Conservation (phyloP, 1,140 invertebrate genomes). For the Eupeodes corollae region DNA sequence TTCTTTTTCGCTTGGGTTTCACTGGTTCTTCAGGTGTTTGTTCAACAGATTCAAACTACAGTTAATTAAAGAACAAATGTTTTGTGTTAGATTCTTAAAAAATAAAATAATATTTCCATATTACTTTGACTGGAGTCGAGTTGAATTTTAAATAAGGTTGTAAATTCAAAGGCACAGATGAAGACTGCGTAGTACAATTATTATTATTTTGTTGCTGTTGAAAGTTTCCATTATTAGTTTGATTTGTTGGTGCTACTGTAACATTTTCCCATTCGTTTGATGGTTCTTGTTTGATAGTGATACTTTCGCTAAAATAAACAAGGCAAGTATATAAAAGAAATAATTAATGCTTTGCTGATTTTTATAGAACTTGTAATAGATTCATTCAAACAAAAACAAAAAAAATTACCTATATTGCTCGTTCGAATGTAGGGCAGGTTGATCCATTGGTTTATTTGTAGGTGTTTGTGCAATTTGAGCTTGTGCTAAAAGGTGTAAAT, state of each 20-base stretch:
- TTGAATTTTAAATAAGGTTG: conserved; percentile 50
- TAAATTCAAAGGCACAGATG: conserved; percentile 36
- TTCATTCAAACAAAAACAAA: not conserved
- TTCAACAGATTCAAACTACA: not conserved
- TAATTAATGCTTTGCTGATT: too few relatives aligned
- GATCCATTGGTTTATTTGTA: not conserved
- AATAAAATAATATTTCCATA: not conserved
- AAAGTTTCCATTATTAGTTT: conserved; percentile 1
- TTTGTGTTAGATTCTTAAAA: not conserved
- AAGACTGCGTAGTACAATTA: not conserved
- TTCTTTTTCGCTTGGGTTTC: conserved; percentile 57
- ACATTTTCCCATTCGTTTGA: conserved; percentile 1
- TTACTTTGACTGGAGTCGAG: conserved; percentile 34
- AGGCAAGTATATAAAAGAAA: too few relatives aligned
- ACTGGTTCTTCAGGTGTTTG: conserved; percentile 18
- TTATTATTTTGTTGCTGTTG: not conserved
- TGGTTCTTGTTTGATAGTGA: conserved; percentile 8
- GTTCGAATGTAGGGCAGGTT: too few relatives aligned
- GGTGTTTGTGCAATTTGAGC: not conserved
- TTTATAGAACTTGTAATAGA: too few relatives aligned
- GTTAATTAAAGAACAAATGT: not conserved
- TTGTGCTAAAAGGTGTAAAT: conserved; percentile 44
- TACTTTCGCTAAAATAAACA: not conserved
- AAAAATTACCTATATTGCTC: too few relatives aligned
- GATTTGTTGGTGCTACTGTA: not conserved